These are phyloP conservation scores for Lacerta agilis DNA, from an alignment of 2,797 vertebrate genomes.

Conservation along the genomic window DNA sequence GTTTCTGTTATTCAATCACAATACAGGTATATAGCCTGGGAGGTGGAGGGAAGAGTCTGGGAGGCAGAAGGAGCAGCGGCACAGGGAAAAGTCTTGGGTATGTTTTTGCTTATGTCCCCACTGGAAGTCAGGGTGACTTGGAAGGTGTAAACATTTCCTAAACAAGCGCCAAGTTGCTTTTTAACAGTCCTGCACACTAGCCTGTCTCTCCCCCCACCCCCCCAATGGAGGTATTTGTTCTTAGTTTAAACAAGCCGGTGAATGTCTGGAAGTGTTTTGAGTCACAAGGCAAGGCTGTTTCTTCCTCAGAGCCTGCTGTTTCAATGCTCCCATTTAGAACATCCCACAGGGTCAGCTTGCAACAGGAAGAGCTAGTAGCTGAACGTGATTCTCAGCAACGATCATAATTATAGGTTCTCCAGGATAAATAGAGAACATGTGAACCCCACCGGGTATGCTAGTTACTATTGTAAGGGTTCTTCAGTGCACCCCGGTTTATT, in stretches of 20 bases:
- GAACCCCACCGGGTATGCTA: neutral
- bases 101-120: neutral
- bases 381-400: neutral
- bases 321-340: neutral
- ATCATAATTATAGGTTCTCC: neutral
- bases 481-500: neutral
- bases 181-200: neutral
- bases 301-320: neutral
- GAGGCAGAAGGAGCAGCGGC: neutral
- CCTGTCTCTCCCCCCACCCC: neutral
- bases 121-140: neutral
- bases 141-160: conserved; percentile 8
- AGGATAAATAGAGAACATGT: neutral
- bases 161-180: neutral
- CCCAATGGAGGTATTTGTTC: neutral
- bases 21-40: neutral
- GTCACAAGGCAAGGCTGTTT: neutral
- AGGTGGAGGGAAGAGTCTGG: neutral
- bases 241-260: neutral
- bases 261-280: neutral
- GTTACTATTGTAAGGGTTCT: neutral
- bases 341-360: neutral
- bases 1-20: neutral
- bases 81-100: neutral
- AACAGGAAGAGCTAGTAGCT: neutral